Percentiles rank a stretch among this genome's conserved stretches.
phyloP scores from a whole-genome alignment of 2,113 vertebrate species.

The Cettia cetti region DNA sequence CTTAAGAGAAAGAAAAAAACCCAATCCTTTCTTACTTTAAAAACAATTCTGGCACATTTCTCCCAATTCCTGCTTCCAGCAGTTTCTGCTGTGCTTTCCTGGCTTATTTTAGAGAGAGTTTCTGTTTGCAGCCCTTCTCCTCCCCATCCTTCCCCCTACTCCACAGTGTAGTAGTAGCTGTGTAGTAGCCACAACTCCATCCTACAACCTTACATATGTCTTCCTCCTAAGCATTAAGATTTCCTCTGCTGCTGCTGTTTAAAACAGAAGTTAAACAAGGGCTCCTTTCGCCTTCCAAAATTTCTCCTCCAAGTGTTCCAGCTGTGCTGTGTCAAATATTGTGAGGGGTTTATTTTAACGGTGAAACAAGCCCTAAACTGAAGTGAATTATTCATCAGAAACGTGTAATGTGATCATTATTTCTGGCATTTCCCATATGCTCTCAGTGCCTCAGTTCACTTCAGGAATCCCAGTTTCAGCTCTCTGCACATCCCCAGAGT shows the following conservation, averaged over 20 bases:
- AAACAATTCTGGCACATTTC: neutral
- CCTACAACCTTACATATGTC: neutral
- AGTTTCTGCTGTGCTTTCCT: neutral
- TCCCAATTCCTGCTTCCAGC: neutral
- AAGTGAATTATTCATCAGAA: conserved; percentile 68
- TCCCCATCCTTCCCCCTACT: neutral
- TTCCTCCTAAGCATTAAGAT: neutral
- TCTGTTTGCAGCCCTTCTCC: neutral
- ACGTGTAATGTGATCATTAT: conserved; percentile 20
- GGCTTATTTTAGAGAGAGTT: neutral
- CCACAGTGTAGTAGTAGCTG: accelerated
- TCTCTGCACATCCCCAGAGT: neutral
- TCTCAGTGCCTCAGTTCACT: conserved; percentile 20
- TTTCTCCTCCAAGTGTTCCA: neutral
- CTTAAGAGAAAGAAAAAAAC: neutral
- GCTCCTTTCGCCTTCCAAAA: neutral
- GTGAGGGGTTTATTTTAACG: conserved; percentile 29
- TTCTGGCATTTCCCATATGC: conserved; percentile 34
- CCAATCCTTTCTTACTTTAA: neutral
- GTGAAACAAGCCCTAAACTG: conserved; percentile 28
- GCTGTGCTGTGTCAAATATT: conserved; percentile 15
- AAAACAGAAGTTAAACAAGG: conserved; percentile 31
- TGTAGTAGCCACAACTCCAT: neutral
- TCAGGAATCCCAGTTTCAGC: conserved; percentile 33
- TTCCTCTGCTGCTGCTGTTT: neutral